Percentiles rank a stretch among this genome's conserved stretches.
Evolutionary conservation across 2,113 vertebrate genomes (phyloP).

Genomic region (Mellivora capensis): DNA sequence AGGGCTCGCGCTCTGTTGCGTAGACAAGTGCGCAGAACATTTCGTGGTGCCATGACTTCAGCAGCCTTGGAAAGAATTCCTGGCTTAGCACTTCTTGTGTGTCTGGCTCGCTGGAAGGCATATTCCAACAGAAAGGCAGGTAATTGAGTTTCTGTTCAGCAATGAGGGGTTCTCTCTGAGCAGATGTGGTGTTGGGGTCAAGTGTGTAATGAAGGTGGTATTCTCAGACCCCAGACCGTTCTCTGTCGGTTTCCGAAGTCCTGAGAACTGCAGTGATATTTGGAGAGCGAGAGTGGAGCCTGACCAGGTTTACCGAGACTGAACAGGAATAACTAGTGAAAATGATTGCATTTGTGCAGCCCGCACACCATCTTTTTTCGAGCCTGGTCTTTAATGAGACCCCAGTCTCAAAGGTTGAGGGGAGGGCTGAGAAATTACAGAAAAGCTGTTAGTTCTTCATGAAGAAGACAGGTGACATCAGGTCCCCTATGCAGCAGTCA

Average conservation of each 20-base stretch:
- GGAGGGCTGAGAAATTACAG: not conserved
- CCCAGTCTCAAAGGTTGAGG: not conserved
- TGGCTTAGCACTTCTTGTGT: not conserved
- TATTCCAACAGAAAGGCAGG: not conserved
- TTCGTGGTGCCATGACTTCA: fast-evolving
- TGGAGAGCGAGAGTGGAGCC: not conserved
- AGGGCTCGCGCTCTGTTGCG: fast-evolving
- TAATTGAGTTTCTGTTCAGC: not conserved
- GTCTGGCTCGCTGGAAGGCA: not conserved
- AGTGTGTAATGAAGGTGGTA: fast-evolving
- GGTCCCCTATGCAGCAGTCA: not conserved
- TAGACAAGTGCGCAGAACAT: fast-evolving
- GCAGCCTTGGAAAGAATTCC: not conserved
- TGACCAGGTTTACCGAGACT: not conserved
- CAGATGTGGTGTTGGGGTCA: not conserved
- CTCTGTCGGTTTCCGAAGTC: not conserved
- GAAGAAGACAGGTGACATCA: not conserved
- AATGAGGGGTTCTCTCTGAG: not conserved
- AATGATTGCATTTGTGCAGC: not conserved
- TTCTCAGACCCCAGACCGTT: not conserved
- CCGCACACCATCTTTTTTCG: not conserved
- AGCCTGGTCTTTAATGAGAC: not conserved
- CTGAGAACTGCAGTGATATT: fast-evolving
- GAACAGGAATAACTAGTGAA: not conserved
- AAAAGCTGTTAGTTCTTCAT: not conserved